phyloP scores from a whole-genome alignment of 2,888 invertebrate species.

The Lasioglossum malachurum region DNA sequence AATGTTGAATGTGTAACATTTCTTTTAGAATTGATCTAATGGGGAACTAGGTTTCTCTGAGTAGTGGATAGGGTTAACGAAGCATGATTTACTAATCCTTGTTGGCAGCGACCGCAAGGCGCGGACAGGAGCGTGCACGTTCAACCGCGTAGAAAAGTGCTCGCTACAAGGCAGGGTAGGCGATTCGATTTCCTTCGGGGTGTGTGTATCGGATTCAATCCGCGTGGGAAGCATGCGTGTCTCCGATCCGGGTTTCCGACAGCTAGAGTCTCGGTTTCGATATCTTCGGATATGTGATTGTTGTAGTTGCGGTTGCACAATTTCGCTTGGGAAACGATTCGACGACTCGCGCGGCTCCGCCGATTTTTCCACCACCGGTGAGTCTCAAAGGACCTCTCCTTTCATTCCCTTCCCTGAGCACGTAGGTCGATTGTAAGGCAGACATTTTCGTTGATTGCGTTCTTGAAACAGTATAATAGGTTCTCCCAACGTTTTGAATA shows the following conservation, averaged over 20 bases:
- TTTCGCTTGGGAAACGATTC: slow-evolving; percentile 1
- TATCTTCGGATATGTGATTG: slow-evolving; percentile 2
- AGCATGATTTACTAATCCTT: slow-evolving; percentile 67
- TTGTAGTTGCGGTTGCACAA: slow-evolving; percentile 35
- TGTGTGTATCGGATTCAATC: slow-evolving; percentile 37
- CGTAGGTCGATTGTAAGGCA: not conserved
- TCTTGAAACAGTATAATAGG: not conserved
- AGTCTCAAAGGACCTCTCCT: not conserved
- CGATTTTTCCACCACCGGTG: not conserved
- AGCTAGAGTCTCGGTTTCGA: slow-evolving; percentile 62
- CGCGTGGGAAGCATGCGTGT: slow-evolving; percentile 42
- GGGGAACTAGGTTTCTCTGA: not conserved
- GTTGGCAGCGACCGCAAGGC: slow-evolving; percentile 34
- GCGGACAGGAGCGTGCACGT: slow-evolving; percentile 14
- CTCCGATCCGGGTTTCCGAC: slow-evolving; percentile 40
- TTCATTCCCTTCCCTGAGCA: not conserved
- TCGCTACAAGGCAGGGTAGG: slow-evolving; percentile 59
- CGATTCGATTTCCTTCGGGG: slow-evolving; percentile 63
- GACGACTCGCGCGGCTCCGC: not conserved
- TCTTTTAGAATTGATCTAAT: not conserved
- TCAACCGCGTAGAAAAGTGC: slow-evolving; percentile 51
- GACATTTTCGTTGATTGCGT: not conserved
- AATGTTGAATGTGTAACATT: not conserved
- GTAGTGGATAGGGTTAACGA: not conserved
- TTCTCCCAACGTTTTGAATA: too few species aligned